A percentile compares a stretch with the other conserved stretches of the same genome.
These are phyloP conservation scores for Bufo gargarizans DNA, from an alignment of 2,113 vertebrate species.

Conservation along the genomic window DNA sequence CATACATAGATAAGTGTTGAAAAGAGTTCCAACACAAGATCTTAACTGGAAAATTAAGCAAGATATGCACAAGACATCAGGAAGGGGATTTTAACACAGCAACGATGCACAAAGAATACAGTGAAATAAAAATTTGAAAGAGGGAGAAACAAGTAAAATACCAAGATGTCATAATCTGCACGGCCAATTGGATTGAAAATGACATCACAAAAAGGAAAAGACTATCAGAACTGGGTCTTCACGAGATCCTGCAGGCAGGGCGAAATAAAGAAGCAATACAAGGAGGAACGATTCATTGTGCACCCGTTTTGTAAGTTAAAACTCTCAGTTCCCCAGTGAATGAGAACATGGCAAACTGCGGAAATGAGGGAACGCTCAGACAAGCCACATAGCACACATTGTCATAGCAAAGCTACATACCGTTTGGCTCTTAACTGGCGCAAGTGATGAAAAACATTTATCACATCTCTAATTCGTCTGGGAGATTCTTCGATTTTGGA, in stretches of 20 bases:
- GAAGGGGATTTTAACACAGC: neutral
- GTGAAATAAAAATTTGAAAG: neutral
- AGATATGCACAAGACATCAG: conserved; percentile 20
- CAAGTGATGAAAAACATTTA: conserved; percentile 96
- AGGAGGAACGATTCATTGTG: neutral
- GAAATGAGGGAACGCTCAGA: neutral
- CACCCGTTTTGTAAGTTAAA: conserved; percentile 3
- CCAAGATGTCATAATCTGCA: neutral
- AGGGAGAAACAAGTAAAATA: neutral
- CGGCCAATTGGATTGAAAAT: neutral
- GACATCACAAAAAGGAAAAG: neutral
- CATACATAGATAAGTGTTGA: conserved; percentile 53
- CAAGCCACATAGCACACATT: neutral
- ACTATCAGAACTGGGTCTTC: neutral
- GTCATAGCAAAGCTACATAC: conserved; percentile 77
- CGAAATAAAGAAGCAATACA: neutral
- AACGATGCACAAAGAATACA: conserved; percentile 27
- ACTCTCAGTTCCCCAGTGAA: neutral
- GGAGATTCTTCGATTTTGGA: conserved; percentile 99
- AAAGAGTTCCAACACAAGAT: conserved; percentile 47
- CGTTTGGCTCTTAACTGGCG: conserved; percentile 93
- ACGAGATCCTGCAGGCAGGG: neutral
- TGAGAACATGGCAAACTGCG: neutral
- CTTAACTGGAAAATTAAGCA: conserved; percentile 43
- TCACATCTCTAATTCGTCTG: conserved; percentile 94